phyloP scores from a whole-genome alignment of 53 echinoderm and acorn worm genomes.

The Stichopus horrens region DNA sequence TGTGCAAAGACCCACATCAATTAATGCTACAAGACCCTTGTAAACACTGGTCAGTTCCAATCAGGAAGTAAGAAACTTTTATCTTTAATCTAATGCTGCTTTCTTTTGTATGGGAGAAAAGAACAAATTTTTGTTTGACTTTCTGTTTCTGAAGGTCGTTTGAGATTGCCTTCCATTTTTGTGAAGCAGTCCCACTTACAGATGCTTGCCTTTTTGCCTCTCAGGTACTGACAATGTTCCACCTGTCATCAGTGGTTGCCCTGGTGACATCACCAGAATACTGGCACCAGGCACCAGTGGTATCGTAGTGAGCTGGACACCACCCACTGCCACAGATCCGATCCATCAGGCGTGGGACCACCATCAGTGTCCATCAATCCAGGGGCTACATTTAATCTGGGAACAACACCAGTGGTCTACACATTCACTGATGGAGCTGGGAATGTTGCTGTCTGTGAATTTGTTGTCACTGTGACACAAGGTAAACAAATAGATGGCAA shows the following conservation, averaged over 20 bases:
- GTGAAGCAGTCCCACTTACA: too few relatives aligned
- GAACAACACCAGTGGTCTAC: constrained; percentile 13
- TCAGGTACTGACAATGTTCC: not conserved
- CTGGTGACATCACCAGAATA: not conserved
- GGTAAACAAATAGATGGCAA: not conserved
- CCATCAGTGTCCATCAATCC: not conserved
- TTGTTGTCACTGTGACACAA: not conserved
- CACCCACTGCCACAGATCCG: constrained; percentile 29
- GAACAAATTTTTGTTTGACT: too few relatives aligned
- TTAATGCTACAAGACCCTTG: too few relatives aligned
- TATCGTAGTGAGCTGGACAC: not conserved
- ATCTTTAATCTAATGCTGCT: too few relatives aligned
- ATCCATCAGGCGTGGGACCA: not conserved
- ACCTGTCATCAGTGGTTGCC: not conserved
- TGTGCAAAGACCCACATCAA: too few relatives aligned
- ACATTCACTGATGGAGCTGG: constrained; percentile 26
- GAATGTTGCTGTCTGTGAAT: not conserved
- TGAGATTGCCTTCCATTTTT: too few relatives aligned
- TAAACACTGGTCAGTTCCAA: too few relatives aligned
- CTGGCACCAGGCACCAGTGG: not conserved
- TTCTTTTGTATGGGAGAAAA: too few relatives aligned
- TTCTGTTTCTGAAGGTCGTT: too few relatives aligned
- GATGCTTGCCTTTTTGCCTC: not conserved
- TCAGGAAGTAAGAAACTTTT: too few relatives aligned
- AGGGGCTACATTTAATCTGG: not conserved